Percentiles rank a stretch among this genome's conserved stretches.
Conservation (phyloP, 2,888 invertebrate genomes). For the Macrophya annulata region DNA sequence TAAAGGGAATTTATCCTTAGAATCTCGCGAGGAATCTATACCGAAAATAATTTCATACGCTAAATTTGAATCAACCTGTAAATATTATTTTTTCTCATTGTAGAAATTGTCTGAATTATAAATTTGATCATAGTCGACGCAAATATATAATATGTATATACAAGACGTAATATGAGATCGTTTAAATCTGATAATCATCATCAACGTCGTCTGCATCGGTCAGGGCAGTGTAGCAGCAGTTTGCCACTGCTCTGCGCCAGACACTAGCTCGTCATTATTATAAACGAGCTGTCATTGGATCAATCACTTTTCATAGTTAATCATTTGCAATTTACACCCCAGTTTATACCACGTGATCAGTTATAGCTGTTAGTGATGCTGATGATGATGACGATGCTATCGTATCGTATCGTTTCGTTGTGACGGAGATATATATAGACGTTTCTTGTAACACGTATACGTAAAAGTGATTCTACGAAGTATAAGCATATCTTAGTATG, state of each 20-base stretch:
- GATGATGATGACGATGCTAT: too few species aligned
- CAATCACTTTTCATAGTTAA: slow-evolving; percentile 72
- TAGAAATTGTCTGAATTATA: background rate
- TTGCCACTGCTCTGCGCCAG: background rate
- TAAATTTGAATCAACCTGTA: background rate
- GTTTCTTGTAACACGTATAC: too few species aligned
- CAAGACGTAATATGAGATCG: background rate
- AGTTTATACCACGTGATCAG: slow-evolving; percentile 44
- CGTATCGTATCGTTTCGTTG: background rate
- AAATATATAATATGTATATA: too few species aligned
- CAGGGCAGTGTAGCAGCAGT: background rate
- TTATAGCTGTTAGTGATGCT: slow-evolving; percentile 56
- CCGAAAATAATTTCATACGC: too few species aligned
- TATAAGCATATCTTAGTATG: too few species aligned
- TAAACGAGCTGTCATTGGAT: slow-evolving; percentile 63
- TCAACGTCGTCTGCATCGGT: background rate
- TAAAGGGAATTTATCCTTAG: too few species aligned
- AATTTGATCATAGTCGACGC: background rate
- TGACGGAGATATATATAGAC: too few species aligned
- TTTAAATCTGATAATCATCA: too few species aligned
- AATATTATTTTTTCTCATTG: background rate
- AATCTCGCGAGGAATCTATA: too few species aligned
- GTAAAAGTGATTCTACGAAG: too few species aligned
- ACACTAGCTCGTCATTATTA: background rate
- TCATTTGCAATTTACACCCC: slow-evolving; percentile 70